Base-by-base conservation (phyloP, 1,140 invertebrate species). In the Octopus bimaculoides region DNA sequence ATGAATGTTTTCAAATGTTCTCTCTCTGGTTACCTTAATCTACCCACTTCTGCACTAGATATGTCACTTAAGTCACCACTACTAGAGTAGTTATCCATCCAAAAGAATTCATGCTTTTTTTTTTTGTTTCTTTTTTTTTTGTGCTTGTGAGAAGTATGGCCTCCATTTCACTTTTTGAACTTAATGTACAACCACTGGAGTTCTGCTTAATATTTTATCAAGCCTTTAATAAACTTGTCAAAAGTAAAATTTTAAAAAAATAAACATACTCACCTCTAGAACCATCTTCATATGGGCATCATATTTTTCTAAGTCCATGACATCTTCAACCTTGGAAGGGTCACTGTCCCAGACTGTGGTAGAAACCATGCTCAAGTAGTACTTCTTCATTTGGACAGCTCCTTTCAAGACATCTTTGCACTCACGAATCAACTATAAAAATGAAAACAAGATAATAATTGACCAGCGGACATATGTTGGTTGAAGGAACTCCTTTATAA, bases 351-450 rank as follows among this genome's bases (percentile, higher is more conserved):
- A 91, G 76, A 95, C 85, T 9, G 94, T 93, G 26, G 93, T 92
- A 17, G 92, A 90, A 52, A 94, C 93, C 89, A 96, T 93, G 8
- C 89, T 84, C 54, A 91, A 85, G 82, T 92, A 96, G 81, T 94
- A 93, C 81, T 94, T 92, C 17, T 95, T 93, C 89, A 95, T 93
- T 26, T 93, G 91, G 52, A 95, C 93, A 12, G 95, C 94, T 77
- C 96, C 93, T 84, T 93, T 93, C 66, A 97, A 88, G 9, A 95
- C 95, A 86, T 97, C 96, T 81, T 95, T 94, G 82, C 96, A 92
- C 90, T 97, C 96, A 84, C 94, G 93, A 90, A 97, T 96, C 73
- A 97, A 90, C 92, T 95, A 91, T 12, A 85, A 84, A 76, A 75
- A 41, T 41, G 26, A 41, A 41, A 56, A 82, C 41, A 80, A 41